Evolutionary conservation across 2,888 invertebrate species (phyloP).

Genomic region (Liodrosophila aerea): DNA sequence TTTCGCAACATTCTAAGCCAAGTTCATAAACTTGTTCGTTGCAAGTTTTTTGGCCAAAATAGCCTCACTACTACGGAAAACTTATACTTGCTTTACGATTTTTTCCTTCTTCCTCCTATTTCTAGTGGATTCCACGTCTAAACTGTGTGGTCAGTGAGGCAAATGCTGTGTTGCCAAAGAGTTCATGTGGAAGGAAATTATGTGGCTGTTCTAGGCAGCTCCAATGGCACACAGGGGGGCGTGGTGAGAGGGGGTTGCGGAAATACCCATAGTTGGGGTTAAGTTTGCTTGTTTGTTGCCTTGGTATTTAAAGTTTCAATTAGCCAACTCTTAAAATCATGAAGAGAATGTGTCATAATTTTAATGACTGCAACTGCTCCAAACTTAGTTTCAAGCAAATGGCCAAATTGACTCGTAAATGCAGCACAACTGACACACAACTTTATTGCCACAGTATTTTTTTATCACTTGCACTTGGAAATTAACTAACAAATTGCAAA

Average conservation of each 20-base stretch:
- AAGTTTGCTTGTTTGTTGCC: slow-evolving; percentile 22
- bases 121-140: slow-evolving; percentile 15
- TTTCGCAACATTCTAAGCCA: slow-evolving; percentile 62
- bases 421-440: neutral
- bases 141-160: slow-evolving; percentile 72
- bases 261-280: neutral
- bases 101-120: slow-evolving; percentile 8
- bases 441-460: no score
- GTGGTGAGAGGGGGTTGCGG: no score
- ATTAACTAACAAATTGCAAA: no score
- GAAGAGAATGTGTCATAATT: slow-evolving; percentile 5
- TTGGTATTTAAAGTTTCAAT: slow-evolving; percentile 49
- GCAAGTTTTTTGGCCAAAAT: slow-evolving; percentile 48
- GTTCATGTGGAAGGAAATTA: slow-evolving; percentile 69
- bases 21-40: slow-evolving; percentile 64
- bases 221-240: neutral
- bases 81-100: slow-evolving; percentile 38
- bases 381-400: slow-evolving; percentile 1
- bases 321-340: slow-evolving; percentile 25
- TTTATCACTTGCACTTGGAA: no score
- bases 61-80: slow-evolving; percentile 23
- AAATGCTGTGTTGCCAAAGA: slow-evolving; percentile 54
- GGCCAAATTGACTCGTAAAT: neutral
- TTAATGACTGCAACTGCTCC: neutral
- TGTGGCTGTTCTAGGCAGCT: slow-evolving; percentile 40